These are phyloP conservation scores for Colostygia pectinataria DNA, from an alignment of 2,888 invertebrate genomes.

Conservation along the genomic window DNA sequence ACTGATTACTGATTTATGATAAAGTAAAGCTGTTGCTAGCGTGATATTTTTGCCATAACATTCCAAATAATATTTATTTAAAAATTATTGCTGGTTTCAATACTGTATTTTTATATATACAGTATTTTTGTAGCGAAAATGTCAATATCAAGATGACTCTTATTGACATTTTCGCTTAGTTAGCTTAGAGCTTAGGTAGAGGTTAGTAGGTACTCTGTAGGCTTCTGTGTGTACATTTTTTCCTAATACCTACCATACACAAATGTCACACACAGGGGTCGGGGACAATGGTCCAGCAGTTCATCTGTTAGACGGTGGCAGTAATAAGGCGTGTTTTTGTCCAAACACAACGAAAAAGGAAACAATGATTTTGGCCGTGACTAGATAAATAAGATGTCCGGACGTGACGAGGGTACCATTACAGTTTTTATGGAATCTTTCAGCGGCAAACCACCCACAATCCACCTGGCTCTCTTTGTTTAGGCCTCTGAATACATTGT, in stretches of 20 bases:
- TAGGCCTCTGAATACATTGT: constrained; percentile 62
- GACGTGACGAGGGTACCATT: constrained; percentile 78
- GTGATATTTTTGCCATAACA: too few relatives aligned
- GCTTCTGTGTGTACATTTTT: constrained; percentile 46
- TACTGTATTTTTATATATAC: too few relatives aligned
- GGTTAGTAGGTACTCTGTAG: constrained; percentile 35
- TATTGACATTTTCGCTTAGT: too few relatives aligned
- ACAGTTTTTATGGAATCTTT: constrained; percentile 78
- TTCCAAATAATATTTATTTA: too few relatives aligned
- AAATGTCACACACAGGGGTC: constrained; percentile 68
- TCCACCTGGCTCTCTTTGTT: constrained; percentile 72
- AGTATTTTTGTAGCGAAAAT: too few relatives aligned
- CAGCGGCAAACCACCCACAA: constrained; percentile 54
- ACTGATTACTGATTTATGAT: too few relatives aligned
- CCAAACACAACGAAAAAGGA: constrained; percentile 66
- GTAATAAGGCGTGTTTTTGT: constrained; percentile 76
- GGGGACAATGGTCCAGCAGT: constrained; percentile 69
- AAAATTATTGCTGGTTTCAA: too few relatives aligned
- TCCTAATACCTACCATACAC: constrained; percentile 44
- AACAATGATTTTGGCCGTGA: constrained; percentile 78
- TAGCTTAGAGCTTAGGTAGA: too few relatives aligned
- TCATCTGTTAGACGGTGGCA: constrained; percentile 68
- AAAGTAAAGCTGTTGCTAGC: too few relatives aligned
- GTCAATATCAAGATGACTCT: too few relatives aligned
- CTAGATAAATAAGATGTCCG: constrained; percentile 80